Conservation (phyloP, 2,888 invertebrate species). For the Coelogynopora nodosa region DNA sequence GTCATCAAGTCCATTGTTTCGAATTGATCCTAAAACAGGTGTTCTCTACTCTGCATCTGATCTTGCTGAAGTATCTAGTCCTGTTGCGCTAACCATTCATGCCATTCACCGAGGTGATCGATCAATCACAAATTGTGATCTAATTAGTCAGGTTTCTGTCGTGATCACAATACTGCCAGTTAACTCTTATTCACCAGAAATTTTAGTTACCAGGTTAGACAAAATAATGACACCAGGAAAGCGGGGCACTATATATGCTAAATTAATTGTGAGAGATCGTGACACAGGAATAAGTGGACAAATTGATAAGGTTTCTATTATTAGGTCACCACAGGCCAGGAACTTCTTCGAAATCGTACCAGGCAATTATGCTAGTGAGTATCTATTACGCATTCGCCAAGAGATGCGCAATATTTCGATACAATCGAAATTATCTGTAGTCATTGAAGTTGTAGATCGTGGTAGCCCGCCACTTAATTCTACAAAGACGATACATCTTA, state of each 20-base stretch:
- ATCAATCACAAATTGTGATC: slow-evolving; percentile 2
- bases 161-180: not conserved
- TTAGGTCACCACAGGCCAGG: not conserved
- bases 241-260: slow-evolving; percentile 11
- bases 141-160: slow-evolving; percentile 15
- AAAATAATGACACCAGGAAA: not conserved
- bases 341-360: not conserved
- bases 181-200: slow-evolving; percentile 22
- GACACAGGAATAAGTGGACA: not conserved
- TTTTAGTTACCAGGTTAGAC: not conserved
- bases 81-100: not conserved
- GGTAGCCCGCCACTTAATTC: not conserved
- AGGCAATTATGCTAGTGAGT: not conserved
- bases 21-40: slow-evolving; percentile 22
- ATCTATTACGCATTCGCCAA: slow-evolving; percentile 14
- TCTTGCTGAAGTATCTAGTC: not conserved
- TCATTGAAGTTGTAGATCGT: slow-evolving; percentile 26
- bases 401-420: not conserved
- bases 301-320: slow-evolving; percentile 16
- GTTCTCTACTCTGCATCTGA: slow-evolving; percentile 17
- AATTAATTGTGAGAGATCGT: slow-evolving; percentile 18
- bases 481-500: not conserved
- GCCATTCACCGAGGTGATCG: slow-evolving; percentile 37
- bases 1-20: not conserved
- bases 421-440: not conserved